phyloP scores from a whole-genome alignment of 1,140 invertebrate genomes.

The Paracyclopina nana region DNA sequence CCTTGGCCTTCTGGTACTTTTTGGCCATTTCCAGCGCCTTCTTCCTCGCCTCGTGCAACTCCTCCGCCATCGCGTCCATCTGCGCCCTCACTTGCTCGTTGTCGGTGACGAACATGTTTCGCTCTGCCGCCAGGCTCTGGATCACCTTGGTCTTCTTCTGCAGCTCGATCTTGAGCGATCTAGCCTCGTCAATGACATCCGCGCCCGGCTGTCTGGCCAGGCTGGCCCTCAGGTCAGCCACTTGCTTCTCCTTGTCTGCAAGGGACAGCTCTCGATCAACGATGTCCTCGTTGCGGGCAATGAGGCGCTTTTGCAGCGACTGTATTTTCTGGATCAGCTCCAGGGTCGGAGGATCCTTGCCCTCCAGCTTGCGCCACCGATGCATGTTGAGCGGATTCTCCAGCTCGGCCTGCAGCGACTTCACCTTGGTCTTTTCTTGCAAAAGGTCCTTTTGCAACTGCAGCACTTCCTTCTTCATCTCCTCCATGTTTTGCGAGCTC shows the following conservation, averaged over 20 bases:
- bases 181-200: slow-evolving; percentile 27
- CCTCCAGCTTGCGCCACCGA: slow-evolving; percentile 30
- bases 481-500: slow-evolving; percentile 14
- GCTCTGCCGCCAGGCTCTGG: not conserved
- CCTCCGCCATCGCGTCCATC: not conserved
- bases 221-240: slow-evolving; percentile 37
- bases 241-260: slow-evolving; percentile 38
- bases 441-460: slow-evolving; percentile 50
- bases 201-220: slow-evolving; percentile 35
- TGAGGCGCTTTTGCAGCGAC: slow-evolving; percentile 42
- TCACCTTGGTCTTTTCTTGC: slow-evolving; percentile 46
- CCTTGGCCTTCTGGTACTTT: slow-evolving; percentile 1
- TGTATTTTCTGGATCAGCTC: slow-evolving; percentile 45
- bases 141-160: not conserved
- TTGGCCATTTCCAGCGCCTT: not conserved
- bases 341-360: slow-evolving; percentile 45
- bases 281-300: slow-evolving; percentile 36
- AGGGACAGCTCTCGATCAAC: slow-evolving; percentile 38
- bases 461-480: slow-evolving; percentile 45
- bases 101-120: not conserved
- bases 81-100: not conserved
- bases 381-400: slow-evolving; percentile 65
- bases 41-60: not conserved
- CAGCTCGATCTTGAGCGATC: not conserved
- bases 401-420: slow-evolving; percentile 53